Conservation (phyloP, 2,888 invertebrate species). For the Caenorhabditis doughertyi region DNA sequence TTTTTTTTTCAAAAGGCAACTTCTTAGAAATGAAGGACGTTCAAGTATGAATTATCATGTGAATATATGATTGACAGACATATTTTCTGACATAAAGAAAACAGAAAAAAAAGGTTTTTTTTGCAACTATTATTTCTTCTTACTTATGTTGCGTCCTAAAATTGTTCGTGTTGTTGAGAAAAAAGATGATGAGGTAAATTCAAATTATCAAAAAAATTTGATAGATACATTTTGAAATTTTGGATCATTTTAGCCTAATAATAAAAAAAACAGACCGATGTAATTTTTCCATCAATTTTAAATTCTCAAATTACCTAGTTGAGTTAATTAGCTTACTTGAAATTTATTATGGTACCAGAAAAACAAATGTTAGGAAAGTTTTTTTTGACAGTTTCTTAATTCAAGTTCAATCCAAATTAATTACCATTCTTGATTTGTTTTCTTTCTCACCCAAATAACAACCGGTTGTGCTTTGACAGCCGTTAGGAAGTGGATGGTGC, state of each 20-base stretch:
- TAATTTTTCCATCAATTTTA: too few relatives aligned
- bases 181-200: constrained; percentile 21
- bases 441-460: constrained; percentile 26
- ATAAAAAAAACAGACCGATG: too few relatives aligned
- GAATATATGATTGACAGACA: constrained; percentile 43
- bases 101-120: not conserved
- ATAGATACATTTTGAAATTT: too few relatives aligned
- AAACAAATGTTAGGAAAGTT: too few relatives aligned
- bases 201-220: not conserved
- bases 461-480: constrained; percentile 55
- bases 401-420: not conserved
- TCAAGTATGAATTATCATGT: constrained; percentile 60
- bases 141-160: not conserved
- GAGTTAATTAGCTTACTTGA: too few relatives aligned
- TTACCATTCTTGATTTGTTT: constrained; percentile 11
- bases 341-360: too few relatives aligned
- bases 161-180: not conserved
- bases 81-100: constrained; percentile 15
- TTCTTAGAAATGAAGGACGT: constrained; percentile 17
- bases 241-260: too few relatives aligned
- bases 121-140: constrained; percentile 6
- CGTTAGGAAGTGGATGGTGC: constrained; percentile 45
- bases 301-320: too few relatives aligned
- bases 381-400: too few relatives aligned
- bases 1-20: not conserved